phyloP scores from a whole-genome alignment of 2,797 vertebrate species.

The Siniperca obscura region DNA sequence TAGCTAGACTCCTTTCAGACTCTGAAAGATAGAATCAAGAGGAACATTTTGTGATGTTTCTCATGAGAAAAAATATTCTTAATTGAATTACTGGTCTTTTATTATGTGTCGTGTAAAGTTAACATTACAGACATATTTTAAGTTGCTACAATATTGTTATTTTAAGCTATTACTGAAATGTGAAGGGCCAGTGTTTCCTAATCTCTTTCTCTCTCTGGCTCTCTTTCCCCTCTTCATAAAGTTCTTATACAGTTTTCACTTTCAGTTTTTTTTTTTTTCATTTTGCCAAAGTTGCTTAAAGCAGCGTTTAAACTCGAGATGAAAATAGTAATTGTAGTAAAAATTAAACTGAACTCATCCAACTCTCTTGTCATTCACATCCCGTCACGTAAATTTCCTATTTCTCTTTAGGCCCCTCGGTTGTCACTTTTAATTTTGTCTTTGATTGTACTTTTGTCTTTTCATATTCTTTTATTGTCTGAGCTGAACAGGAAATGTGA shows the following conservation, averaged over 20 bases:
- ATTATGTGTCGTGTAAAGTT: constrained; percentile 4
- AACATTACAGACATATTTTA: constrained; percentile 1
- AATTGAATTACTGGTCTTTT: not conserved
- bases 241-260: constrained; percentile 5
- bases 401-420: constrained; percentile 27
- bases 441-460: constrained; percentile 60
- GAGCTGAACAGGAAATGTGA: constrained; percentile 58
- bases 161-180: constrained; percentile 7
- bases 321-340: constrained; percentile 3
- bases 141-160: not conserved
- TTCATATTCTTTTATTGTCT: constrained; percentile 55
- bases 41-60: not conserved
- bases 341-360: constrained; percentile 23
- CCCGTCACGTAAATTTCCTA: constrained; percentile 29
- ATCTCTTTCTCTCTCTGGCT: constrained; percentile 4
- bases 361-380: constrained; percentile 34
- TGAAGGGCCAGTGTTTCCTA: not conserved
- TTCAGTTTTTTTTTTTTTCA: constrained; percentile 12
- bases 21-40: not conserved
- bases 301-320: constrained; percentile 13
- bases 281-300: constrained; percentile 19
- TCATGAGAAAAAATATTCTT: not conserved
- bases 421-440: constrained; percentile 44
- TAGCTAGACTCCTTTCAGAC: not conserved
- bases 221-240: not conserved